A percentile compares a stretch with the other conserved stretches of the same genome.
phyloP scores from a whole-genome alignment of 2,113 vertebrate species.

The Antidorcas marsupialis region DNA sequence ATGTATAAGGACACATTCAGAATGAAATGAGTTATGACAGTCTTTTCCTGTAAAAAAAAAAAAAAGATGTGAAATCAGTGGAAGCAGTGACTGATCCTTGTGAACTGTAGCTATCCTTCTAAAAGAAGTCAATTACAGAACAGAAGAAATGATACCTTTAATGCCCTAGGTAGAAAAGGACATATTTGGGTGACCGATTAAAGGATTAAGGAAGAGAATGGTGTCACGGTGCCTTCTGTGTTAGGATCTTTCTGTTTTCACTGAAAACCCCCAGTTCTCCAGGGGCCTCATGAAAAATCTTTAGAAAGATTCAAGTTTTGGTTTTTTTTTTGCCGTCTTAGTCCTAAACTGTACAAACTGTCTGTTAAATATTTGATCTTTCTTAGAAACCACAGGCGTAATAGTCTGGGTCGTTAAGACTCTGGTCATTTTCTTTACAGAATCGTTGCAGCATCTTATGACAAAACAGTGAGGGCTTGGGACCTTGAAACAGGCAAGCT shows the following conservation, averaged over 20 bases:
- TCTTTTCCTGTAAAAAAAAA: neutral
- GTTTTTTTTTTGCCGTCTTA: neutral
- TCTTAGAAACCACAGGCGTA: neutral
- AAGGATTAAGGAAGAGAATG: neutral
- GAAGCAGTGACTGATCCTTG: neutral
- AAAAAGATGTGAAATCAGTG: neutral
- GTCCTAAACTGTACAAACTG: neutral
- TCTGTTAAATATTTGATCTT: neutral
- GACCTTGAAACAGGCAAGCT: slow-evolving; percentile 83
- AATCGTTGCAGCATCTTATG: slow-evolving; percentile 82
- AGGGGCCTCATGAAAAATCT: neutral
- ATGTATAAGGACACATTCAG: neutral
- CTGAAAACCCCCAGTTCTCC: neutral
- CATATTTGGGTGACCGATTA: neutral
- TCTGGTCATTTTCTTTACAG: slow-evolving; percentile 64
- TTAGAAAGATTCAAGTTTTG: neutral
- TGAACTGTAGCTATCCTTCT: neutral
- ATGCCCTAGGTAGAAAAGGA: neutral
- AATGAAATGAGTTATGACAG: neutral
- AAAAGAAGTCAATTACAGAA: neutral
- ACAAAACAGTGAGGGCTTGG: slow-evolving; percentile 81
- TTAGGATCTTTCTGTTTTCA: neutral
- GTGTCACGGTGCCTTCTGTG: neutral
- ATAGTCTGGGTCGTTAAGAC: neutral
- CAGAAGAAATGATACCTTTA: neutral